Evolutionary conservation across 2,888 invertebrate species (phyloP).

Genomic region (Galeopsomyia nigrocyanea): DNA sequence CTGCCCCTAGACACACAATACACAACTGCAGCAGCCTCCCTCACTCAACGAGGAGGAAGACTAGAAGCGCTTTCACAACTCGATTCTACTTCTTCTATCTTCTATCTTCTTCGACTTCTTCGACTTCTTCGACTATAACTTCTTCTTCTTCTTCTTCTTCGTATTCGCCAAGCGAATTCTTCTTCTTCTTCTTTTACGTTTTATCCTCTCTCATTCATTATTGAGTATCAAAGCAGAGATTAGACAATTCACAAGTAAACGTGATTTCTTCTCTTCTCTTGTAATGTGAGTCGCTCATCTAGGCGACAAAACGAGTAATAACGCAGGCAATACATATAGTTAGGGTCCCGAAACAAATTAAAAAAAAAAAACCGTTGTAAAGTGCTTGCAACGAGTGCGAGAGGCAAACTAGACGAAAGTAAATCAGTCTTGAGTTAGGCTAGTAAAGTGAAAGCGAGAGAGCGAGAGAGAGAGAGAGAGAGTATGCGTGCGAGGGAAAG

Average conservation of each 20-base stretch:
- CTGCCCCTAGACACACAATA: slow-evolving; percentile 77
- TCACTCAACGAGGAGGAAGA: background rate
- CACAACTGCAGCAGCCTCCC: background rate
- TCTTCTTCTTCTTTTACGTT: too few relatives aligned
- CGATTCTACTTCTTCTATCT: background rate
- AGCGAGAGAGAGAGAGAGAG: background rate
- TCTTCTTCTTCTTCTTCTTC: background rate
- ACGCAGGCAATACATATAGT: slow-evolving; percentile 15
- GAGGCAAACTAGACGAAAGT: background rate
- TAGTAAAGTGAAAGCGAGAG: background rate
- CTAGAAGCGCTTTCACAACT: slow-evolving; percentile 4
- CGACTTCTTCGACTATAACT: background rate
- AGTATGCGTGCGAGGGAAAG: background rate
- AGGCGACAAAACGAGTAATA: background rate
- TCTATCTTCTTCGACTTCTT: background rate
- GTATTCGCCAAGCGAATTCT: too few relatives aligned
- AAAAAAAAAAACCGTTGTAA: too few relatives aligned
- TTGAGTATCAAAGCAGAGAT: too few relatives aligned
- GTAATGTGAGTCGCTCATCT: too few relatives aligned
- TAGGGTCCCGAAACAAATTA: too few relatives aligned
- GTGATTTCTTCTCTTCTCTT: too few relatives aligned
- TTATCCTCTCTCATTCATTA: too few relatives aligned
- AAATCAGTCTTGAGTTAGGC: background rate
- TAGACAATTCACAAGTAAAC: too few relatives aligned
- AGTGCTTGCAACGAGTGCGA: background rate